These are phyloP conservation scores for Holotrichia oblita DNA, from an alignment of 1,140 invertebrate species.

Conservation along the genomic window DNA sequence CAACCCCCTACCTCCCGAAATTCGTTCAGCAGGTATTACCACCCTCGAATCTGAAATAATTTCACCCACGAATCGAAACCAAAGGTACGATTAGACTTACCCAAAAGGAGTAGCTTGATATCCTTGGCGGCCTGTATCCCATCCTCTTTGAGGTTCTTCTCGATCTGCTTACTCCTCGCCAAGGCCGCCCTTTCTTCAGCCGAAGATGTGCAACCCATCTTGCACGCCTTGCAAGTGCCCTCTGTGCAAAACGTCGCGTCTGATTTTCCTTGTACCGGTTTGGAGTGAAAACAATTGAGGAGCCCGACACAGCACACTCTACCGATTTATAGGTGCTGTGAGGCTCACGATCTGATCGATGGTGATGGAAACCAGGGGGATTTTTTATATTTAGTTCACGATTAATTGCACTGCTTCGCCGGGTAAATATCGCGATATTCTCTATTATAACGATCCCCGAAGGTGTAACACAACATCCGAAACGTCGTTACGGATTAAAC, in stretches of 20 bases:
- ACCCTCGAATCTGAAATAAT: not conserved
- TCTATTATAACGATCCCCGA: no score
- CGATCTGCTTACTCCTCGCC: slow-evolving; percentile 97
- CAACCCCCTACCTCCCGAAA: slow-evolving; percentile 40
- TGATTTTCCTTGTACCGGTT: slow-evolving; percentile 43
- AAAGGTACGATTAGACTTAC: slow-evolving; percentile 74
- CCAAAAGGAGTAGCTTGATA: slow-evolving; percentile 97
- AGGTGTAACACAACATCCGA: no score
- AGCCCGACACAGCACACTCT: not conserved
- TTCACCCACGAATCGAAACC: no score
- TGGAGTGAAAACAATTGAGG: slow-evolving; percentile 26
- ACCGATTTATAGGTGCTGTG: not conserved
- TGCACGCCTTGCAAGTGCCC: slow-evolving; percentile 77
- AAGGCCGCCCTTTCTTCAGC: slow-evolving; percentile 97
- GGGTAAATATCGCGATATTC: no score
- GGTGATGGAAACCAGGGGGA: no score
- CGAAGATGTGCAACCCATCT: slow-evolving; percentile 99
- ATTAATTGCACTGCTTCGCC: no score
- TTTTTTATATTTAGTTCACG: no score
- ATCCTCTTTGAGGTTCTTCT: slow-evolving; percentile 99
- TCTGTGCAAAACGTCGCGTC: slow-evolving; percentile 58
- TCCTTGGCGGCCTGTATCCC: slow-evolving; percentile 99
- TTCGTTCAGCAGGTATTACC: not conserved
- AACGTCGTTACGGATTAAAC: no score
- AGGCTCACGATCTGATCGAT: no score